Conservation (phyloP, 2,888 invertebrate species). For the Conchocele bisecta region DNA sequence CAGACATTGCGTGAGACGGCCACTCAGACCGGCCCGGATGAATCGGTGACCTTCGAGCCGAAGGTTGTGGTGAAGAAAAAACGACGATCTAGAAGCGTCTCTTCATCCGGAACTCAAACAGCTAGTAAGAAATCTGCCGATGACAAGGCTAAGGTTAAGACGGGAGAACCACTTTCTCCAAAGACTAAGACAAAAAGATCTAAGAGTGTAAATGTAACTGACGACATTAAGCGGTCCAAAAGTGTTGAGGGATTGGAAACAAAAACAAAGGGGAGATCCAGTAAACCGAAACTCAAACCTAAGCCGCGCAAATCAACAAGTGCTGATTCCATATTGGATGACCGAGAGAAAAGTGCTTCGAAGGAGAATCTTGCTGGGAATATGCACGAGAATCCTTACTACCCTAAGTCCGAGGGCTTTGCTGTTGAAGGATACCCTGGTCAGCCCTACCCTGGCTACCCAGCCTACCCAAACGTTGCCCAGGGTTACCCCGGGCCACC, state of each 20-base stretch:
- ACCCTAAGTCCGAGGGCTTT: conserved; percentile 51
- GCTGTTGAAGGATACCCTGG: conserved; percentile 23
- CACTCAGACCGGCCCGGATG: conserved; percentile 69
- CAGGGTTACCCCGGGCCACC: not conserved
- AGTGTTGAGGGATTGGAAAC: conserved; percentile 43
- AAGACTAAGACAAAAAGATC: conserved; percentile 5
- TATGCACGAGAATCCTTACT: conserved; percentile 28
- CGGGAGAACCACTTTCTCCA: not conserved
- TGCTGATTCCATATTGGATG: conserved; percentile 37
- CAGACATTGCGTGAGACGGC: conserved; percentile 74
- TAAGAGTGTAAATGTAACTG: conserved; percentile 9
- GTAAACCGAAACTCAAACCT: conserved; percentile 65
- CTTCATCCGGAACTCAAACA: conserved; percentile 68
- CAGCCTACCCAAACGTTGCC: conserved; percentile 6
- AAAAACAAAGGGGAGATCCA: conserved; percentile 14
- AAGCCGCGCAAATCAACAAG: conserved; percentile 64
- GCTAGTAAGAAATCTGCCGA: conserved; percentile 34
- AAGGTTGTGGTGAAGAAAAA: conserved; percentile 60
- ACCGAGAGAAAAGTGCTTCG: conserved; percentile 37
- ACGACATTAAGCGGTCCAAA: conserved; percentile 47
- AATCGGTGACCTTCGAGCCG: conserved; percentile 56
- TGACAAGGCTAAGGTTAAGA: conserved; percentile 33
- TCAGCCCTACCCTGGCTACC: conserved; percentile 9
- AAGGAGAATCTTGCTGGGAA: conserved; percentile 47
- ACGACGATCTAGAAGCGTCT: conserved; percentile 60